A percentile compares a stretch with the other conserved stretches of the same genome.
phyloP scores from a whole-genome alignment of 2,888 invertebrate species.

The Hirtodrosophila histrioides region DNA sequence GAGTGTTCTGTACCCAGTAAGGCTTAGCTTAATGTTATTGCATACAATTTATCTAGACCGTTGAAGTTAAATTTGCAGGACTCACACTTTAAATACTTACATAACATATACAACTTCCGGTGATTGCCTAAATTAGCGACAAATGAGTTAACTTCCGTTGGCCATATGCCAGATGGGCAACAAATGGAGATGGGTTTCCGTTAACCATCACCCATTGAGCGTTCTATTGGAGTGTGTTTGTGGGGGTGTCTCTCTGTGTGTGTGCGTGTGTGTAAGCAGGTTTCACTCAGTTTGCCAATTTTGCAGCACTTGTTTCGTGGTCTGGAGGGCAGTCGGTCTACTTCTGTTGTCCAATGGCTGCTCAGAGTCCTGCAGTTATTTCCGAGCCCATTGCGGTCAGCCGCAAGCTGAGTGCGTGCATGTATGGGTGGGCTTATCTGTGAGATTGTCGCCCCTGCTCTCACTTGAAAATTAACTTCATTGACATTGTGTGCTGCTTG shows the following conservation, averaged over 20 bases:
- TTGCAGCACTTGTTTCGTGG: slow-evolving; percentile 23
- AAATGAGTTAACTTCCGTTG: slow-evolving; percentile 69
- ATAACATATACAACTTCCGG: slow-evolving; percentile 34
- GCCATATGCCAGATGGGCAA: slow-evolving; percentile 46
- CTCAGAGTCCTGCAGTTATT: slow-evolving; percentile 27
- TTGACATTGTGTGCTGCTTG: slow-evolving; percentile 45
- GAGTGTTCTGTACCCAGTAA: background rate
- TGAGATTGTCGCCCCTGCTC: slow-evolving; percentile 26
- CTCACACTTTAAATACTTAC: slow-evolving; percentile 15
- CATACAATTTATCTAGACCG: background rate
- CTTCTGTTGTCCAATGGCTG: slow-evolving; percentile 17
- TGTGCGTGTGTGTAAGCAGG: slow-evolving; percentile 9
- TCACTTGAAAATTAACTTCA: slow-evolving; percentile 71
- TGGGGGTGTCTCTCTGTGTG: slow-evolving; percentile 1
- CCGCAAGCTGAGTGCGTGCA: slow-evolving; percentile 48
- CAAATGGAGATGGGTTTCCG: slow-evolving; percentile 56
- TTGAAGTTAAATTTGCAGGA: slow-evolving; percentile 2
- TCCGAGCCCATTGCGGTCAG: slow-evolving; percentile 58
- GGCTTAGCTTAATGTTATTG: background rate
- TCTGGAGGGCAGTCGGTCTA: slow-evolving; percentile 5
- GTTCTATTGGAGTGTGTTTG: slow-evolving; percentile 1
- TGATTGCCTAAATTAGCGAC: slow-evolving; percentile 55
- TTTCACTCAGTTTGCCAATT: slow-evolving; percentile 14
- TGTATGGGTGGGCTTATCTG: slow-evolving; percentile 16
- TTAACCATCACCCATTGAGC: slow-evolving; percentile 28